A percentile compares a stretch with the other conserved stretches of the same genome.
These are phyloP conservation scores for Nanorana parkeri DNA, from an alignment of 2,113 vertebrate species.

Conservation along the genomic window DNA sequence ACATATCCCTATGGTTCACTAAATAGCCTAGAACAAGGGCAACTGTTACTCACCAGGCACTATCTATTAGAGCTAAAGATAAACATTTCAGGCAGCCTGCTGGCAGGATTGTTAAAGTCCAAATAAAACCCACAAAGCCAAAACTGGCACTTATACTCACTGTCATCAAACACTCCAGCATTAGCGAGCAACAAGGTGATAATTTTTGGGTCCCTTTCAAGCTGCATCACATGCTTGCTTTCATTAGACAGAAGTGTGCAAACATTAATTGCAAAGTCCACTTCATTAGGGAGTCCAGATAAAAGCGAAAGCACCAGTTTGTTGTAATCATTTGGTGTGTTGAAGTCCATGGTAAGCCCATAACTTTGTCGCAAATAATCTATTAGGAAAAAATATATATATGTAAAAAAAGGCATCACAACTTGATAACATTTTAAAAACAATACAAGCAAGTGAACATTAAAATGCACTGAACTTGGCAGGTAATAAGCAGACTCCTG, in stretches of 20 bases:
- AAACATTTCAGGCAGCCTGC: not conserved
- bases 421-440: not conserved
- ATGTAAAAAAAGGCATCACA: not conserved
- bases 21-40: no score
- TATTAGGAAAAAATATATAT: slow-evolving; percentile 64
- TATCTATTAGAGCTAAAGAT: no score
- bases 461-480: no score
- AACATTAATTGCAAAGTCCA: slow-evolving; percentile 99
- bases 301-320: slow-evolving; percentile 99
- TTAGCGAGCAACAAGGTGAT: slow-evolving; percentile 96
- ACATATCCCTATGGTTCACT: no score
- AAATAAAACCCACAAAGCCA: no score
- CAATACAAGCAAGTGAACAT: no score
- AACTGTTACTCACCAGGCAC: no score
- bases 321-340: slow-evolving; percentile 96
- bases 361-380: slow-evolving; percentile 99
- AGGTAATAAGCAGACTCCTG: no score
- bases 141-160: slow-evolving; percentile 74
- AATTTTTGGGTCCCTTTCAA: slow-evolving; percentile 98
- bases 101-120: not conserved
- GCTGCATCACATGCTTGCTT: slow-evolving; percentile 98
- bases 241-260: slow-evolving; percentile 98
- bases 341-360: slow-evolving; percentile 94
- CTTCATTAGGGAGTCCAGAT: slow-evolving; percentile 98
- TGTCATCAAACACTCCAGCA: slow-evolving; percentile 96